Evolutionary conservation across 2,113 vertebrate species (phyloP).

Genomic region (Vulpes lagopus): DNA sequence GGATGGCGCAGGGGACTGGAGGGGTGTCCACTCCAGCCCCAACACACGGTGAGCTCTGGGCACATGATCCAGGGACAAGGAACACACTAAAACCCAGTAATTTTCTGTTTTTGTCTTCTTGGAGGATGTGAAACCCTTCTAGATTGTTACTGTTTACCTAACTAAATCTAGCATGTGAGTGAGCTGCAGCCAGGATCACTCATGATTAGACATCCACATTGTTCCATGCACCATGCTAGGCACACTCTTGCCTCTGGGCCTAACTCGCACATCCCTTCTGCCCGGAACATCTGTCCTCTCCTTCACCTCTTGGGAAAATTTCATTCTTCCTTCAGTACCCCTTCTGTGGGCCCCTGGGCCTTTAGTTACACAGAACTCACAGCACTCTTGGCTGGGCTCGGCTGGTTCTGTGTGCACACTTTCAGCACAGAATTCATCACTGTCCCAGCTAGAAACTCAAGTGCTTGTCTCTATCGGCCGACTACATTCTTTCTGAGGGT

Average conservation of each 20-base stretch:
- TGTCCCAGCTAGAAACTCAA: neutral
- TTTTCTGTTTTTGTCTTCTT: neutral
- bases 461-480: neutral
- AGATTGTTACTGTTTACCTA: neutral
- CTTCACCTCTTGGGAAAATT: neutral
- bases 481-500: neutral
- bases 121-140: neutral
- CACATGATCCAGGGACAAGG: neutral
- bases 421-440: neutral
- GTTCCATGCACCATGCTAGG: neutral
- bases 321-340: neutral
- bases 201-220: neutral
- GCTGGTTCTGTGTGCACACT: accelerated
- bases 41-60: neutral
- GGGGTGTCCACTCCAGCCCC: neutral
- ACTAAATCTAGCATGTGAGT: neutral
- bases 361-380: neutral
- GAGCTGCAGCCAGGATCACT: neutral
- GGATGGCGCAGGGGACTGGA: too few relatives aligned
- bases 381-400: neutral
- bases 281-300: neutral
- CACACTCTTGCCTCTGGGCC: neutral
- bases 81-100: neutral
- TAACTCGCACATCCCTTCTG: neutral
- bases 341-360: neutral